Evolutionary conservation across 1,140 invertebrate species (phyloP), one percentile per base, ranked within the genome.

Genomic region (Papilio polytes): DNA sequence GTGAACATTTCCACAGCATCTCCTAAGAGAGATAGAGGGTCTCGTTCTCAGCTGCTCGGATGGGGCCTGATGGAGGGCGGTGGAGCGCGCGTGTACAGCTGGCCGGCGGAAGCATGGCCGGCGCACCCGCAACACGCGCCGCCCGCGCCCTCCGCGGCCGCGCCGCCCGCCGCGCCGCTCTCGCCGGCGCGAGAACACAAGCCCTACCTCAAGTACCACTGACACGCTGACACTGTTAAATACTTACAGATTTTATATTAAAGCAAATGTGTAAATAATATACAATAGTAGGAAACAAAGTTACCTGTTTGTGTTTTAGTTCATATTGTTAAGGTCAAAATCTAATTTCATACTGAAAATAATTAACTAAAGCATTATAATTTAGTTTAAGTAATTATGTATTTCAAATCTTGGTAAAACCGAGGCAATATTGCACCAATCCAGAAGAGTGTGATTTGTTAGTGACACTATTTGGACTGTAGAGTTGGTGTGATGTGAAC

Each of bases 1-100:
- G 98, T 99, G 12, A 98, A 99, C 95, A 98, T 99, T 66, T 99
- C 98, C 36, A 99, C 98, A 89, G 99, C 99, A 36, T 98, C 98
- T 13, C 98, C 98, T 2, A 99, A 99, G 91, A 97, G 92, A 9
- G 93, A 92, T 79, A 87, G 88, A 10, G 85, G 88, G 9, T 84
- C 85, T n/a, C 83, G 89, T 22, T 89, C 89, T 0, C 88, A 87
- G 76, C 79, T 93, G 79, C 80, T 92, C 15, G 88, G 90, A 78
- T 94, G 92, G 92, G 89, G 91, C 1, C 74, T 92, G 77, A 81
- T 93, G 78, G 90, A 92, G 31, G 86, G 85, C 8, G 88, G 87
- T 2, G 85, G 87, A 0, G 89, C 88, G 1, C 88, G 92, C 10
- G 90, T 92, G 8, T 92, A 90, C 84, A 91, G 90, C 84, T 93